phyloP scores from a whole-genome alignment of 2,888 invertebrate genomes.

The Habroteleia sp. region DNA sequence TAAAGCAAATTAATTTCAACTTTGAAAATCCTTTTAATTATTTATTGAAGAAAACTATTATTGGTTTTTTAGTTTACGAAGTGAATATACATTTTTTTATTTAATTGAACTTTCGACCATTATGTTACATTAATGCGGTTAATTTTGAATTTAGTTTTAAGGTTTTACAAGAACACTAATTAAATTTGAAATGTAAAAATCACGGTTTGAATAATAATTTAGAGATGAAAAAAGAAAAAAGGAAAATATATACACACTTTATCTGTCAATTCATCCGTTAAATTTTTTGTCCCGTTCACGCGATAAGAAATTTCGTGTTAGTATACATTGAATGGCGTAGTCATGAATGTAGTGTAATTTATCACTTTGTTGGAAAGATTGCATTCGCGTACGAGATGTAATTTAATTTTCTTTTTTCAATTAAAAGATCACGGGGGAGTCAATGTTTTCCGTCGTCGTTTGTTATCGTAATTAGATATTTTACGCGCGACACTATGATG shows the following conservation, averaged over 20 bases:
- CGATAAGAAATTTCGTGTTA: conserved; percentile 25
- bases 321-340: conserved; percentile 15
- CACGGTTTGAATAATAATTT: not conserved
- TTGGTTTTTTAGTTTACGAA: too few relatives aligned
- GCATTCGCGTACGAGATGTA: conserved; percentile 22
- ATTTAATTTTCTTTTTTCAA: conserved; percentile 25
- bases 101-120: too few relatives aligned
- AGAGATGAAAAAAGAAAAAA: not conserved
- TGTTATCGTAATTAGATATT: conserved; percentile 4
- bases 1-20: too few relatives aligned
- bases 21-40: too few relatives aligned
- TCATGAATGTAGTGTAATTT: conserved; percentile 31
- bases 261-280: conserved; percentile 12
- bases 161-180: not conserved
- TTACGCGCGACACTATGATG: too few relatives aligned
- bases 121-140: too few relatives aligned
- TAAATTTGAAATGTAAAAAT: not conserved
- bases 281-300: conserved; percentile 14
- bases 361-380: conserved; percentile 36
- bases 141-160: too few relatives aligned
- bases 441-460: not conserved
- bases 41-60: too few relatives aligned
- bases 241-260: not conserved
- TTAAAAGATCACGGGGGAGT: conserved; percentile 2
- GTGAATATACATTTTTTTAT: too few relatives aligned